Percentiles rank a stretch among this genome's conserved stretches.
These are phyloP conservation scores for Dipodomys merriami DNA, from an alignment of 2,113 vertebrate species.

Conservation along the genomic window DNA sequence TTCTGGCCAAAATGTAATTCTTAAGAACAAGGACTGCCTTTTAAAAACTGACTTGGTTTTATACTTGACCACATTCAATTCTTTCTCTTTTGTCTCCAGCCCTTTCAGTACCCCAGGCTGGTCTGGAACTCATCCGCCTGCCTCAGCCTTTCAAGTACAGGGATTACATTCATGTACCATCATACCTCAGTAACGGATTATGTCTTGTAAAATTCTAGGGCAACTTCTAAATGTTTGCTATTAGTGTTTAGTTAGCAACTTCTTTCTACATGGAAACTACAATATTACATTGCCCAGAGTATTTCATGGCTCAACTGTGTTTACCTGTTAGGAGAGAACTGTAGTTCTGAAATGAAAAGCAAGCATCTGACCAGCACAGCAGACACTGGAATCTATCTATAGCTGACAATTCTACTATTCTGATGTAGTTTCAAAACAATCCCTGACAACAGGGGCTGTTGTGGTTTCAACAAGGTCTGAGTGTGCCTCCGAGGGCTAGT, in stretches of 20 bases:
- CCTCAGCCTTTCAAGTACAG: background rate
- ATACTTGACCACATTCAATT: background rate
- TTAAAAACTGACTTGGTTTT: constrained; percentile 4
- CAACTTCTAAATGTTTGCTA: constrained; percentile 45
- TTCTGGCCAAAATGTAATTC: constrained; percentile 21
- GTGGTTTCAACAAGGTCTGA: too few relatives aligned
- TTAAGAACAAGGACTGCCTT: background rate
- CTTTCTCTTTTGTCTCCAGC: background rate
- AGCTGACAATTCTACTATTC: background rate
- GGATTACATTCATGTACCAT: background rate
- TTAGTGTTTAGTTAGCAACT: constrained; percentile 17
- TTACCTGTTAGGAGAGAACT: background rate
- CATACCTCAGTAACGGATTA: background rate
- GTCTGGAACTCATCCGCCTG: background rate
- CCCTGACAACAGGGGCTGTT: too few relatives aligned
- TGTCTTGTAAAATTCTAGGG: constrained; percentile 4
- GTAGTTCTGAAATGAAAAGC: background rate
- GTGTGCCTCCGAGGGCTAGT: too few relatives aligned
- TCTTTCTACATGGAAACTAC: background rate
- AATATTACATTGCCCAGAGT: background rate
- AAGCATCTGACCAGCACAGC: background rate
- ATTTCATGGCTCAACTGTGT: background rate
- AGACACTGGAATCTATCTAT: background rate
- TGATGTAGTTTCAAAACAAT: background rate
- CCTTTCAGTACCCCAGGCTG: background rate